Evolutionary conservation across 1,140 invertebrate genomes (phyloP), one percentile per base, ranked within the genome.

Genomic region (Bombus impatiens): DNA sequence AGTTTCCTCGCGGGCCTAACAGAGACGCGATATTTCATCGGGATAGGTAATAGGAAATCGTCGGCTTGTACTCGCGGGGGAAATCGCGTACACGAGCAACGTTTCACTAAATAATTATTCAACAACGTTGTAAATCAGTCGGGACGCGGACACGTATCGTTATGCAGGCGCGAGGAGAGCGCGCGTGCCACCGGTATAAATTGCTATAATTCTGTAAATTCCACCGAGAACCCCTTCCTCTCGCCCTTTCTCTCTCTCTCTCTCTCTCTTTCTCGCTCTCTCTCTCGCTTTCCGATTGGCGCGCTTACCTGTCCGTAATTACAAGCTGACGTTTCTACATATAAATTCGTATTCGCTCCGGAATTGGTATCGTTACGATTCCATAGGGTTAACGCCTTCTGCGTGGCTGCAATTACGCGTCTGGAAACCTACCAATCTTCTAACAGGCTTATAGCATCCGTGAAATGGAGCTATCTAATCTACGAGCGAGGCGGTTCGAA

Each of bases 31-130:
- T 68, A 83, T 77, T 78, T 83, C 72, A 77, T 32, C 62, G 42
- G 47, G 42, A 44, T 67, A 44, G 53, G 81, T 32, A 78, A 57
- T 70, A 42, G 74, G 42, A 78, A 83, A 78, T 83, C 62, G 72
- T 28, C 42, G 53, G 2, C 8, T 53, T 22, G 47, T 53, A 53
- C 6, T 53, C 47, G 22, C 6, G 47, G 70, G n/a, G 62, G 65
- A 71, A 59, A 84, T 84, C 81, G 72, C 28, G n/a, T 37, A 32
- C 44, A n/a, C 18, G 37, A 68, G 37, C 47, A 15, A 37, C 47
- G 72, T 77, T 77, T 83, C 81, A 18, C 72, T 76, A 77, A 83
- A 77, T 83, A 77, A 76, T 82, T 82, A 82, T 76, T 67, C 72
- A 76, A 82, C 81, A 12, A 72, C 18, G 44, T 9, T 53, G 62